These are phyloP conservation scores for Drosophila melanosoma DNA, from an alignment of 2,888 invertebrate species.

Conservation along the genomic window DNA sequence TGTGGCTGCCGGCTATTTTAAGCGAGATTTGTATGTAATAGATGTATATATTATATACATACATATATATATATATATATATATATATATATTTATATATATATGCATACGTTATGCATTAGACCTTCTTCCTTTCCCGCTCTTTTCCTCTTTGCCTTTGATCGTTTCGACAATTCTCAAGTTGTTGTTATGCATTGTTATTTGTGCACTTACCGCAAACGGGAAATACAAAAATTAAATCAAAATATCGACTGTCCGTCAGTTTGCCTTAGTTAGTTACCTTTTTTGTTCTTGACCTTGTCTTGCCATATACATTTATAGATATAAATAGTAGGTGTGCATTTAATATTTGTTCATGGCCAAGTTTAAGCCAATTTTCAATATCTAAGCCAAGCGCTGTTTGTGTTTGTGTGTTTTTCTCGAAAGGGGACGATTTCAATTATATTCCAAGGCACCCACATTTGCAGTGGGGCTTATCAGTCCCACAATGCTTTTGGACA, in stretches of 20 bases:
- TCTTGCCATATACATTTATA: slow-evolving; percentile 32
- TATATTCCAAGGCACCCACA: slow-evolving; percentile 32
- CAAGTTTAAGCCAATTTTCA: slow-evolving; percentile 73
- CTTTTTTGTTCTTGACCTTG: slow-evolving; percentile 38
- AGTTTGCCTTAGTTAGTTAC: slow-evolving; percentile 6
- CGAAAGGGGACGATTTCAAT: slow-evolving; percentile 3
- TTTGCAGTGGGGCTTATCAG: slow-evolving; percentile 30
- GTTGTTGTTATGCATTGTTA: slow-evolving; percentile 31
- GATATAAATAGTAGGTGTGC: slow-evolving; percentile 18
- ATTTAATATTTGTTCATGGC: slow-evolving; percentile 67
- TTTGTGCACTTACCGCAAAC: slow-evolving; percentile 13
- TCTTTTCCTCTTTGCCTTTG: not conserved
- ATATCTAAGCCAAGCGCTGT: slow-evolving; percentile 12
- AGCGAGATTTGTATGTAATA: slow-evolving; percentile 17
- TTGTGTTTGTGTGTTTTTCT: not conserved
- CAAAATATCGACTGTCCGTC: slow-evolving; percentile 48
- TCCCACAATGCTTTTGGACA: not conserved
- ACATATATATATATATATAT: not conserved
- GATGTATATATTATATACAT: not conserved
- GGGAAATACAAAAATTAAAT: slow-evolving; percentile 31
- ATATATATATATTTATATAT: not conserved
- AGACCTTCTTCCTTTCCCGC: no score
- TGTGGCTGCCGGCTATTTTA: slow-evolving; percentile 32
- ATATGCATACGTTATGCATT: slow-evolving; percentile 7
- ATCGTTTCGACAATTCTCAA: slow-evolving; percentile 31